These are phyloP conservation scores for Calvadosia cruxmelitensis DNA, from an alignment of 30 jellyfish, hydroid and myxozoan genomes.

Conservation along the genomic window DNA sequence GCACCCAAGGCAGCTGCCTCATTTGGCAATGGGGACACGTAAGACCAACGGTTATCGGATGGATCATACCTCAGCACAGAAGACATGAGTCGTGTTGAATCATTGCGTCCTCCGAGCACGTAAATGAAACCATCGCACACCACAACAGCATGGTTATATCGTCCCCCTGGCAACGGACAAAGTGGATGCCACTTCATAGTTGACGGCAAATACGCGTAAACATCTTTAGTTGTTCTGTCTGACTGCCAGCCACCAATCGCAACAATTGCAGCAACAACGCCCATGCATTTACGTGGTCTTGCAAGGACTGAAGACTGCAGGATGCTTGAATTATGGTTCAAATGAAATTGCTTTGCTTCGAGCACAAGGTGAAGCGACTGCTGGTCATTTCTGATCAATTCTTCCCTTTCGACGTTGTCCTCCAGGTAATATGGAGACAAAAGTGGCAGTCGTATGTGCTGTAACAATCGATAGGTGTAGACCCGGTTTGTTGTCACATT, in stretches of 20 bases:
- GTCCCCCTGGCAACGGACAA: slow-evolving; percentile 45
- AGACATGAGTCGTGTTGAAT: slow-evolving; percentile 44
- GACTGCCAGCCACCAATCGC: slow-evolving; percentile 88
- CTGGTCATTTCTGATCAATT: slow-evolving; percentile 23
- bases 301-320: slow-evolving; percentile 26
- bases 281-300: slow-evolving; percentile 87
- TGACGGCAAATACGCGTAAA: slow-evolving; percentile 63
- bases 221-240: slow-evolving; percentile 50
- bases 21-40: slow-evolving; percentile 77
- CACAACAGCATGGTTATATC: slow-evolving; percentile 80
- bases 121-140: slow-evolving; percentile 84
- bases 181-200: slow-evolving; percentile 72
- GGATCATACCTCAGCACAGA: slow-evolving; percentile 84
- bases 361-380: slow-evolving; percentile 36
- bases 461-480: slow-evolving; percentile 32
- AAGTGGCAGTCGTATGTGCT: slow-evolving; percentile 55
- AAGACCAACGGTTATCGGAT: slow-evolving; percentile 56
- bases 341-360: slow-evolving; percentile 52
- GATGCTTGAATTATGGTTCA: slow-evolving; percentile 36
- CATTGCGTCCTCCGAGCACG: slow-evolving; percentile 85
- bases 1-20: slow-evolving; percentile 78
- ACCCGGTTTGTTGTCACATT: slow-evolving; percentile 32
- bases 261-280: slow-evolving; percentile 77
- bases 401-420: slow-evolving; percentile 62
- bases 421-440: slow-evolving; percentile 68